Conservation (phyloP, 2,888 invertebrate species). For the Tridacna gigas region DNA sequence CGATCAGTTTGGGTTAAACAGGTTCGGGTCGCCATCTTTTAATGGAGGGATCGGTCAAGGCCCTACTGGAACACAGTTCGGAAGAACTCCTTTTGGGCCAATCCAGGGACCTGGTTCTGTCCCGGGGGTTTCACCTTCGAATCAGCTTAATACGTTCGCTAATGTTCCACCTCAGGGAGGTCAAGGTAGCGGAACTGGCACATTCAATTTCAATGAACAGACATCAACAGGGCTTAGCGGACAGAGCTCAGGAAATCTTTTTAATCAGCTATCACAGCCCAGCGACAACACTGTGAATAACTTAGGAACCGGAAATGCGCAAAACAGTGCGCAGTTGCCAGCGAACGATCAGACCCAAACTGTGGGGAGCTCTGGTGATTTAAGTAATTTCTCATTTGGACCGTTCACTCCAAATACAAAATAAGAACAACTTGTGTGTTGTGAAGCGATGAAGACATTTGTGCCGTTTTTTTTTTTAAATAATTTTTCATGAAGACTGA, state of each 20-base stretch:
- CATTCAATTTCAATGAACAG: neutral
- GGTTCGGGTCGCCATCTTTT: neutral
- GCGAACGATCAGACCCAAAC: neutral
- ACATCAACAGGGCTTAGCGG: neutral
- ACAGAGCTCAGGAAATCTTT: constrained; percentile 15
- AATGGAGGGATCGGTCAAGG: neutral
- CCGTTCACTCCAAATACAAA: constrained; percentile 19
- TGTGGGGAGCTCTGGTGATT: neutral
- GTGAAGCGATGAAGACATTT: too few species aligned
- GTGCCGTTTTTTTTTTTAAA: too few species aligned
- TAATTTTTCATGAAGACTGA: too few species aligned
- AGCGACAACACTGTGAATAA: constrained; percentile 14
- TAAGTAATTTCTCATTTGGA: constrained; percentile 16
- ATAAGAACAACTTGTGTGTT: neutral
- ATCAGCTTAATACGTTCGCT: constrained; percentile 12
- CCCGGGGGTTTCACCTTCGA: neutral
- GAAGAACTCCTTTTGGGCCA: constrained; percentile 4
- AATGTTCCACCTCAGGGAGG: constrained; percentile 6
- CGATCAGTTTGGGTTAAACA: constrained; percentile 25
- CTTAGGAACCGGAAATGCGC: constrained; percentile 1
- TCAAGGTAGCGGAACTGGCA: neutral
- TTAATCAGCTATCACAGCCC: constrained; percentile 10
- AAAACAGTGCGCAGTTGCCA: constrained; percentile 5
- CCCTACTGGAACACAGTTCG: neutral
- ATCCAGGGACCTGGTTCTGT: neutral